Evolutionary conservation across 1,140 invertebrate genomes (phyloP).

Genomic region (Venustaconcha ellipsiformis): DNA sequence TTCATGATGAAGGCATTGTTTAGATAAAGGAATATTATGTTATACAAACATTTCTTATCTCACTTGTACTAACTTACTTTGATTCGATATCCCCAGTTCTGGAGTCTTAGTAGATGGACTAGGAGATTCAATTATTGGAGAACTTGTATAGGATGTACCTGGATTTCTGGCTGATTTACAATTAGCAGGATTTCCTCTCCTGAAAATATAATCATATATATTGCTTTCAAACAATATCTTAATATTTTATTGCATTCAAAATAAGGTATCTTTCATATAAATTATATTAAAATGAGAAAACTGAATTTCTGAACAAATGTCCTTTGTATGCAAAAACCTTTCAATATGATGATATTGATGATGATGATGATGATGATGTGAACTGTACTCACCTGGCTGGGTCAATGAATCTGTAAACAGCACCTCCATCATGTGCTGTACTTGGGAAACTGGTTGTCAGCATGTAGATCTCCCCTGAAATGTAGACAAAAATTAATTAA

Average conservation of each 20-base stretch:
- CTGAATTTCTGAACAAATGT: no score
- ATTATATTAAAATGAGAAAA: not conserved
- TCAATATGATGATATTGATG: not conserved
- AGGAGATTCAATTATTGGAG: no score
- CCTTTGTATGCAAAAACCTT: no score
- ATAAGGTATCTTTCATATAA: not conserved
- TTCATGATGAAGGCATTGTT: no score
- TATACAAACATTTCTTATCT: no score
- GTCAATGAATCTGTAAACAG: conserved; percentile 54
- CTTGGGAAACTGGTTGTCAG: conserved; percentile 41
- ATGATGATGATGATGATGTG: not conserved
- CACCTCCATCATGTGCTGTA: conserved; percentile 29
- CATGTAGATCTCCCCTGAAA: conserved; percentile 57
- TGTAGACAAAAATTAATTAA: not conserved
- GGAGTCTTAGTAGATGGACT: no score
- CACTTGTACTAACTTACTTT: no score
- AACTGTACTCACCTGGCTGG: conserved; percentile 42
- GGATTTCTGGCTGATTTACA: conserved; percentile 21
- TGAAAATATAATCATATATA: conserved; percentile 6
- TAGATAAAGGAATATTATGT: no score
- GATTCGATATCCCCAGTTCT: no score
- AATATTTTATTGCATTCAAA: not conserved
- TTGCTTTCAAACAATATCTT: not conserved
- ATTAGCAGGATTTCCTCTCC: conserved; percentile 31
- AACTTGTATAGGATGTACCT: not conserved